Evolutionary conservation across 1,140 invertebrate species (phyloP), one percentile per base, ranked within the genome.

Genomic region (Argopecten irradians): DNA sequence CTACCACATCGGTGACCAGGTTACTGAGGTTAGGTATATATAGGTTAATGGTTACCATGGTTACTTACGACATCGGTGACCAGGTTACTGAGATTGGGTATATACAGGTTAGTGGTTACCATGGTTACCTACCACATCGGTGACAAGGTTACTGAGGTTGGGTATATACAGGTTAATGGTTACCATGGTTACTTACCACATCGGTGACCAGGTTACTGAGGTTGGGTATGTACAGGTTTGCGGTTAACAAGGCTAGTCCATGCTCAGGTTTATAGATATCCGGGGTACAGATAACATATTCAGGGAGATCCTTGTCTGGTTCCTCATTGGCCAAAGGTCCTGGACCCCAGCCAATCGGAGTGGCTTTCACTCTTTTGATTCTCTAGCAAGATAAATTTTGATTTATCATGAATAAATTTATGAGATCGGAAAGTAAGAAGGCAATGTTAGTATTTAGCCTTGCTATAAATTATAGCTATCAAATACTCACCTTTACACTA

Each of bases 141-240:
- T 84, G 32, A 92, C 88, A 28, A 93, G 90, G 82, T 90, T 89
- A 39, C 91, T 85, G 1, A 94, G 86, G 85, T 94, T 93, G 14
- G 93, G 94, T 36, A 94, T 91, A 86, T 93, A 94, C 11, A 94
- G 90, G 71, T 93, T 94, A 36, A 93, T 92, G n/a, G 94, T 94
- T 41, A 94, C 88, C 85, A 94, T 86, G 28, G 14, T 39, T 14
- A 89, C 90, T 35, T 84, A 93, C 92, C 90, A 92, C 91, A 46
- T 91, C 87, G 39, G 89, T 86, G 32, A 92, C 89, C 32, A 94
- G 90, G 82, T 90, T 90, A 39, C 91, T 85, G 5, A 94, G 87
- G 86, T 94, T 93, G 19, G 94, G 94, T 36, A 94, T 91, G 86
- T 94, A 94, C 8, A 94, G 90, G 84, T 93, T 94, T 34, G 93